Evolutionary conservation across 2,797 vertebrate genomes (phyloP), one percentile per base, ranked within the genome.

Genomic region (Knipowitschia caucasica): DNA sequence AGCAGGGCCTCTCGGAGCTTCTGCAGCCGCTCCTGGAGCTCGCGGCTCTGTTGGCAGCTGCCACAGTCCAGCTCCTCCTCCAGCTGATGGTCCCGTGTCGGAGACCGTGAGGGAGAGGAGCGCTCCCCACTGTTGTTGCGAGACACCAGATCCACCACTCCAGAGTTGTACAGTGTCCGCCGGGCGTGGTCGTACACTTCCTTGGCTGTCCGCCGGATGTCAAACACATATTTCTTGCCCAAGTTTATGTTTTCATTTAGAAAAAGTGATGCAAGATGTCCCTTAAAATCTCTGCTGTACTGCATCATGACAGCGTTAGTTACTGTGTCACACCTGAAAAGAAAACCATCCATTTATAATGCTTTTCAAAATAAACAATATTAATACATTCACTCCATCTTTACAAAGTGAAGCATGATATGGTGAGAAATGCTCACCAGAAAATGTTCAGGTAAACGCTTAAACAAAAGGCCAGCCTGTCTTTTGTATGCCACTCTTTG

Each of bases 281-380:
- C 97, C 73, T 98, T 99, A 61, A 99, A 91, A 80, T 99, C 97
- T 53, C 97, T 89, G 74, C 96, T 99, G 57, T 99, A 99, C 71
- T 99, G 97, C 97, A 99, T 98, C 95, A 97, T 99, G 73, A 99
- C 96, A 0, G 95, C 95, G 3, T 89, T 94, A 2, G 95, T 98
- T 38, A 99, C 97, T 0, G 95, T 99, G 81, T 99, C 96, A 53
- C 97, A 99, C 82, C 96, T 99, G 67, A 0, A 49, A 18, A 54
- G 15, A 52, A 38, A 12, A 45, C 7, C 9, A 44, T 0, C 6
- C n/a, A n/a, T n/a, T n/a, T n/a, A 45, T 3, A 3, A 44, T 2
- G 2, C 6, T 11, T 7, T 18, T 35, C 20, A 47, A 38, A 44
- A 50, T 14, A 5, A 8, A 18, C 1, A 0, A 4, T 23, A 10